A percentile compares a stretch with the other conserved stretches of the same genome.
These are phyloP conservation scores for Hirundichthys speculiger DNA, from an alignment of 2,113 vertebrate genomes.

Conservation along the genomic window DNA sequence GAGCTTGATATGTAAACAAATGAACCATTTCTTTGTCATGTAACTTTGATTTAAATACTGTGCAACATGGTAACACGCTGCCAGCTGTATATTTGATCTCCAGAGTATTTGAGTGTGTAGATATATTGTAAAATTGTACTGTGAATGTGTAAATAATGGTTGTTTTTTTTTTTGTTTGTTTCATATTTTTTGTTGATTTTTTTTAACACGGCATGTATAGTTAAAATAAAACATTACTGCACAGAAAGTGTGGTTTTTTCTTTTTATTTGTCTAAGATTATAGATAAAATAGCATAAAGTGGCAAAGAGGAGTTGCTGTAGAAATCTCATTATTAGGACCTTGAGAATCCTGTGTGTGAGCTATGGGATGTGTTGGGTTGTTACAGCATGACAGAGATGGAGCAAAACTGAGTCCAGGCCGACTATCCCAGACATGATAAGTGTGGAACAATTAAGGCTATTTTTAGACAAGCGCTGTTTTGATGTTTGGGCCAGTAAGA, in stretches of 20 bases:
- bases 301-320: slow-evolving; percentile 4
- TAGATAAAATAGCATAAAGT: background rate
- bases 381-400: slow-evolving; percentile 7
- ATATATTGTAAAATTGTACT: slow-evolving; percentile 99
- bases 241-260: slow-evolving; percentile 54
- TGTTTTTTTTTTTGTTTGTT: slow-evolving; percentile 82
- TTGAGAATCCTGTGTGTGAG: slow-evolving; percentile 24
- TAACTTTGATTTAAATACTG: slow-evolving; percentile 88
- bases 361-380: slow-evolving; percentile 5
- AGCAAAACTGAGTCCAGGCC: slow-evolving; percentile 24
- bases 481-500: slow-evolving; percentile 67
- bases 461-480: slow-evolving; percentile 77
- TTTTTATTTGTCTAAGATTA: background rate
- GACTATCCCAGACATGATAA: slow-evolving; percentile 33
- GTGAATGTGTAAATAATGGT: slow-evolving; percentile 99
- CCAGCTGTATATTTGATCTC: slow-evolving; percentile 90
- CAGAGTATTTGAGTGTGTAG: slow-evolving; percentile 98
- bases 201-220: slow-evolving; percentile 99
- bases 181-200: slow-evolving; percentile 81
- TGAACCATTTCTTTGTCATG: slow-evolving; percentile 88
- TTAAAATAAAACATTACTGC: slow-evolving; percentile 98
- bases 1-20: slow-evolving; percentile 88
- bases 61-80: slow-evolving; percentile 87
- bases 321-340: slow-evolving; percentile 11
- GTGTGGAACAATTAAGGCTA: slow-evolving; percentile 65